Evolutionary conservation across 2,888 invertebrate species (phyloP).

Genomic region (Tetanocera ferruginea): DNA sequence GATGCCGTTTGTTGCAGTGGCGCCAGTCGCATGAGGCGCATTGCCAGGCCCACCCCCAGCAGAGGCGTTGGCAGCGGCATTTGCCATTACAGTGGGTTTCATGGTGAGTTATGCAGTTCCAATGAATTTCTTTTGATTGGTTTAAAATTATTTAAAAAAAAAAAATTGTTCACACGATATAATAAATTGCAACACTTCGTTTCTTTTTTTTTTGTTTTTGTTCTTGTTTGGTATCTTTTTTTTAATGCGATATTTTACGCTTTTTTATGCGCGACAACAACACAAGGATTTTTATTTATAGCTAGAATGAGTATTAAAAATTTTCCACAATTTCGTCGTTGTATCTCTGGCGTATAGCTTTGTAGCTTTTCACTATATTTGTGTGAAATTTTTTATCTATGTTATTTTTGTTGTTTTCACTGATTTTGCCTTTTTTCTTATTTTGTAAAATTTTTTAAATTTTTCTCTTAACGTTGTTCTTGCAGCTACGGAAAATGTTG

Average conservation of each 20-base stretch:
- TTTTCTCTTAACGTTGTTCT: neutral
- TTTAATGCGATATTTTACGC: neutral
- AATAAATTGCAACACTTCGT: conserved; percentile 9
- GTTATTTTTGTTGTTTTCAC: conserved; percentile 31
- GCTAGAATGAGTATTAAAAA: neutral
- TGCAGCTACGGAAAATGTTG: conserved; percentile 9
- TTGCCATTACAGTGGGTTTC: conserved; percentile 68
- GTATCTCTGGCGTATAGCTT: too few species aligned
- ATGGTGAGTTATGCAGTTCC: conserved; percentile 45
- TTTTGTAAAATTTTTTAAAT: conserved; percentile 12
- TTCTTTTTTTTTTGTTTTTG: neutral
- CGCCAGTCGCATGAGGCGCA: conserved; percentile 29
- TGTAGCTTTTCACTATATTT: too few species aligned
- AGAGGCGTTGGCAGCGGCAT: conserved; percentile 49
- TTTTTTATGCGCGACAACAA: neutral
- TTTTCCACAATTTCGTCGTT: neutral
- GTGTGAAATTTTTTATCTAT: conserved; percentile 14
- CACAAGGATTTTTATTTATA: neutral
- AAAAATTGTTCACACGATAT: neutral
- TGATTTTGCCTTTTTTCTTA: conserved; percentile 12
- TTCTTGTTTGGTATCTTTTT: neutral
- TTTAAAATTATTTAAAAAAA: neutral
- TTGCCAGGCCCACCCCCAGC: conserved; percentile 46
- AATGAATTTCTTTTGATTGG: neutral
- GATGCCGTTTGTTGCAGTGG: conserved; percentile 51